phyloP scores from a whole-genome alignment of 1,140 invertebrate genomes.

The Drosophila aff. region DNA sequence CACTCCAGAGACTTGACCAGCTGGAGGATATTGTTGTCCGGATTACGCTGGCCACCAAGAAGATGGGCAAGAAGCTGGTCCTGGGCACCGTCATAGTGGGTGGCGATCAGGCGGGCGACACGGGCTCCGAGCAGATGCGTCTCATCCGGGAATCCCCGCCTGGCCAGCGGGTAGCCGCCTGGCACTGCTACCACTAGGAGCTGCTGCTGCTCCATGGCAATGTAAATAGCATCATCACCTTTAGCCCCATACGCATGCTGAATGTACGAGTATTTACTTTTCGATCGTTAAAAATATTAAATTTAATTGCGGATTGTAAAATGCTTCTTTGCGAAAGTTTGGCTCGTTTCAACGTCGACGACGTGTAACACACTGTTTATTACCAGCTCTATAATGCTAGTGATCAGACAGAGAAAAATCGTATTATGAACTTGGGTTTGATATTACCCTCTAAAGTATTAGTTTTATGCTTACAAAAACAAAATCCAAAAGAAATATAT shows the following conservation, averaged over 20 bases:
- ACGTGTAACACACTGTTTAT: conserved; percentile 53
- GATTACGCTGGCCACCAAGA: conserved; percentile 77
- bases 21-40: conserved; percentile 70
- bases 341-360: conserved; percentile 44
- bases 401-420: conserved; percentile 6
- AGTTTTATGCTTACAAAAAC: background rate
- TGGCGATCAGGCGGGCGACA: conserved; percentile 32
- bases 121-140: conserved; percentile 63
- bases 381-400: conserved; percentile 14
- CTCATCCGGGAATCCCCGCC: conserved; percentile 51
- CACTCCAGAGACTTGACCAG: conserved; percentile 60
- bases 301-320: conserved; percentile 51
- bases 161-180: conserved; percentile 70
- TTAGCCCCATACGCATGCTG: conserved; percentile 14
- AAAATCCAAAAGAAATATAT: background rate
- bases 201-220: conserved; percentile 14
- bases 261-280: conserved; percentile 33
- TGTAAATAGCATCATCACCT: conserved; percentile 39
- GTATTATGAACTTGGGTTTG: background rate
- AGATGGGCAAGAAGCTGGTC: conserved; percentile 87
- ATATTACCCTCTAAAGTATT: background rate
- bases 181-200: conserved; percentile 70
- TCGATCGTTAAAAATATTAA: conserved; percentile 49
- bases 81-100: conserved; percentile 71
- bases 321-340: conserved; percentile 44